A percentile compares a stretch with the other conserved stretches of the same genome.
Conservation (phyloP, 2,888 invertebrate genomes). For the Leptopilina myrica region DNA sequence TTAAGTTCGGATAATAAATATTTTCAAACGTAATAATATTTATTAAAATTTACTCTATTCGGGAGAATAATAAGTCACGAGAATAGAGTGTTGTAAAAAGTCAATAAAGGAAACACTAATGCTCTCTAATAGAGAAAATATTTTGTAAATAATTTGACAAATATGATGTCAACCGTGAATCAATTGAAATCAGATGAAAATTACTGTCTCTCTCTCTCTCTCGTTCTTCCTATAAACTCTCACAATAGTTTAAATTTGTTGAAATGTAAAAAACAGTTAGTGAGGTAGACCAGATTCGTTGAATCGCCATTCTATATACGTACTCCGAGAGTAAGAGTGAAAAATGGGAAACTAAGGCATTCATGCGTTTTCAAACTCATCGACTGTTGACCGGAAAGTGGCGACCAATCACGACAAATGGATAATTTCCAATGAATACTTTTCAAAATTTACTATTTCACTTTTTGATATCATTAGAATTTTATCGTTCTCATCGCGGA, state of each 20-base stretch:
- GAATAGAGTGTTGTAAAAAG: neutral
- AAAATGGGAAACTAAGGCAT: conserved; percentile 29
- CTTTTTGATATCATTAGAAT: neutral
- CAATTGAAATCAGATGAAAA: neutral
- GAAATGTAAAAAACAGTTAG: conserved; percentile 28
- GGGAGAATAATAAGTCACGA: neutral
- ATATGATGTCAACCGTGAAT: neutral
- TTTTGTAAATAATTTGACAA: neutral
- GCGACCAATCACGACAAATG: conserved; percentile 32
- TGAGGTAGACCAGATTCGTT: conserved; percentile 11
- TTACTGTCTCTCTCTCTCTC: neutral
- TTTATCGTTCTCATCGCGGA: neutral
- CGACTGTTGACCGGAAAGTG: conserved; percentile 37
- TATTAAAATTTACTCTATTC: no score
- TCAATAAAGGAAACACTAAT: neutral
- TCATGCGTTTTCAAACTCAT: conserved; percentile 21
- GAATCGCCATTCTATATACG: neutral
- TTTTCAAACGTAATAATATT: no score
- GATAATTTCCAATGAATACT: conserved; percentile 23
- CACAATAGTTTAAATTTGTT: conserved; percentile 11
- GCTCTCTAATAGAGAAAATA: neutral
- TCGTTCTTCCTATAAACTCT: neutral
- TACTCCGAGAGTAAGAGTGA: conserved; percentile 24
- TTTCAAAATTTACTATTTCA: conserved; percentile 1
- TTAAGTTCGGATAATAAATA: no score